Conservation (phyloP, 2,888 invertebrate genomes). For the Entomobrya proxima region DNA sequence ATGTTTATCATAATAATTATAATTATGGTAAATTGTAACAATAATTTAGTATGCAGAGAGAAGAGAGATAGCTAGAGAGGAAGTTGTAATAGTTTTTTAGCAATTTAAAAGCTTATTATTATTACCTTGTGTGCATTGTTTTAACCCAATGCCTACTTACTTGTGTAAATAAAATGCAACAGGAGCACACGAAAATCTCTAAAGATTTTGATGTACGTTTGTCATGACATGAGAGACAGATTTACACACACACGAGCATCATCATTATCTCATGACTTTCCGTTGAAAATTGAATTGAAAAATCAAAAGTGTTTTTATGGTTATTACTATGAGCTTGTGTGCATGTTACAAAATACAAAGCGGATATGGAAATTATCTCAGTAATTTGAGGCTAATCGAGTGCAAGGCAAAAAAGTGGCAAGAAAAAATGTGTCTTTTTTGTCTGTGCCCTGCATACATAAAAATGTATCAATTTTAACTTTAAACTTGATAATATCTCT, state of each 20-base stretch:
- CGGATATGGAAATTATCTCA: background rate
- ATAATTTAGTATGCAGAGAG: constrained; percentile 59
- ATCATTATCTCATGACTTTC: too few relatives aligned
- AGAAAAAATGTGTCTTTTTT: too few relatives aligned
- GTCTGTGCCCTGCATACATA: too few relatives aligned
- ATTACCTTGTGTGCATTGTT: background rate
- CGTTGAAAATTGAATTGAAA: background rate
- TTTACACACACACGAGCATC: background rate
- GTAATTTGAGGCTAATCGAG: constrained; percentile 18
- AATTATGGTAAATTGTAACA: constrained; percentile 63
- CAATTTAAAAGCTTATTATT: too few relatives aligned
- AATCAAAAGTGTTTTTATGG: constrained; percentile 9
- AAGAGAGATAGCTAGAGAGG: too few relatives aligned
- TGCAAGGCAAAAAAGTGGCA: background rate
- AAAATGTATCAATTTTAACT: too few relatives aligned
- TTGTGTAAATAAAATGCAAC: background rate
- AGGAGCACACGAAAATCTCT: background rate
- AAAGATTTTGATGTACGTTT: background rate
- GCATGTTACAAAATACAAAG: background rate
- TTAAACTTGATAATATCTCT: too few relatives aligned
- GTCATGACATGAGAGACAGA: background rate
- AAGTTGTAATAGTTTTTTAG: constrained; percentile 46
- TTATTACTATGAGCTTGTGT: too few relatives aligned
- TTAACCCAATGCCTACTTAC: background rate
- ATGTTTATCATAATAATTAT: constrained; percentile 61